These are phyloP conservation scores for Drosophila nebulosa DNA, from an alignment of 1,140 invertebrate genomes.

Conservation along the genomic window DNA sequence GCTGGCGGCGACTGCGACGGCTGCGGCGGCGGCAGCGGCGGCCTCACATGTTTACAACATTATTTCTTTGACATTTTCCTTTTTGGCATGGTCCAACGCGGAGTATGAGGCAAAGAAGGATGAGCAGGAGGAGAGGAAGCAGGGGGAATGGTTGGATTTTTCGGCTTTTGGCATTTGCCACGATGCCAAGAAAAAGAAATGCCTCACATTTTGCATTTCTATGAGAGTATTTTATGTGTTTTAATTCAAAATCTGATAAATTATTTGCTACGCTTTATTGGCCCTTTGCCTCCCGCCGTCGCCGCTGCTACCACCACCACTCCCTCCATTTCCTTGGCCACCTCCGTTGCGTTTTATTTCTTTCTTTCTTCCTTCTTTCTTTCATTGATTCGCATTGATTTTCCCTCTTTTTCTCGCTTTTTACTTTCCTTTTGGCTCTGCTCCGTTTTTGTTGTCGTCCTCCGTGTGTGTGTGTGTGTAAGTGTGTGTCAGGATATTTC, in stretches of 20 bases:
- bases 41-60: constrained; percentile 70
- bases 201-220: not conserved
- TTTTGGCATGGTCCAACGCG: not conserved
- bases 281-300: not conserved
- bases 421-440: constrained; percentile 20
- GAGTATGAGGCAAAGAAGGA: not conserved
- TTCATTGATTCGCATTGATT: constrained; percentile 65
- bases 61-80: constrained; percentile 12
- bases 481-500: constrained; percentile 59
- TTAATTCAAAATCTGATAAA: constrained; percentile 59
- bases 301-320: no score
- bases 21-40: constrained; percentile 29
- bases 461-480: not conserved
- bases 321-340: no score
- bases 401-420: constrained; percentile 42
- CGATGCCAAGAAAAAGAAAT: constrained; percentile 28
- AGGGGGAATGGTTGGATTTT: not conserved
- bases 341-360: not conserved
- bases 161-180: constrained; percentile 11
- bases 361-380: constrained; percentile 6
- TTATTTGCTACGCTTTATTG: constrained; percentile 62
- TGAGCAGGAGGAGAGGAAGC: not conserved
- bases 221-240: constrained; percentile 19
- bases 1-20: constrained; percentile 28
- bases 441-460: constrained; percentile 6